phyloP scores from a whole-genome alignment of 23 tunicate species.

The Halocynthia aurantium region DNA sequence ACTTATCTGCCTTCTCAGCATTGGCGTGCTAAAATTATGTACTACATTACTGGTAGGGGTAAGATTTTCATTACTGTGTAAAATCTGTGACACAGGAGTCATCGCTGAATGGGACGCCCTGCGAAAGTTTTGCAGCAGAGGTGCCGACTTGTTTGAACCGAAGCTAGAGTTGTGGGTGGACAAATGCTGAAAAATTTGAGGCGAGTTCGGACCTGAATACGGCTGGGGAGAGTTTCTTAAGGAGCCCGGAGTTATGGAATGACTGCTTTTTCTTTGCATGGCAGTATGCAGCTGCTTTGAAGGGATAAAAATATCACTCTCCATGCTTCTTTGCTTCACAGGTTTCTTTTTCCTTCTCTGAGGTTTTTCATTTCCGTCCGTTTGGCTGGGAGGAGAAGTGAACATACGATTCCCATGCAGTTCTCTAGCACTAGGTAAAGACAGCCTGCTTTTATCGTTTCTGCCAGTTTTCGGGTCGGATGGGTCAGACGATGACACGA shows the following conservation, averaged over 20 bases:
- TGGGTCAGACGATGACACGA: too few species aligned
- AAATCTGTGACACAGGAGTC: conserved; percentile 10
- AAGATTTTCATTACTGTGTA: not conserved
- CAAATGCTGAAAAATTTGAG: not conserved
- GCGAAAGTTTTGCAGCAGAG: not conserved
- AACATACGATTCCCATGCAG: too few species aligned
- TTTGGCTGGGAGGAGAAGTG: too few species aligned
- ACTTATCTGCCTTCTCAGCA: conserved; percentile 5
- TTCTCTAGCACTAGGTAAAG: too few species aligned
- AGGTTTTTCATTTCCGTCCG: not conserved
- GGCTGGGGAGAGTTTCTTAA: conserved; percentile 4
- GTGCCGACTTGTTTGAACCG: conserved; percentile 1
- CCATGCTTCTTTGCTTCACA: conserved; percentile 12
- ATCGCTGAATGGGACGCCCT: not conserved
- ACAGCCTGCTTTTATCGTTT: too few species aligned
- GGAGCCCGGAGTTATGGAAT: not conserved
- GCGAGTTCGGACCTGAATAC: conserved; percentile 13
- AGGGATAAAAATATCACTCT: conserved; percentile 1
- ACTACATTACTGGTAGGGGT: not conserved
- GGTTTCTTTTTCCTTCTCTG: conserved; percentile 3
- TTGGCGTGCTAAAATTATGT: conserved; percentile 21
- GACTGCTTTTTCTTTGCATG: not conserved
- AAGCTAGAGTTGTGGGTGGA: conserved; percentile 2
- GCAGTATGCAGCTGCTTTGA: not conserved
- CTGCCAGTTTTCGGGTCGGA: too few species aligned